Percentiles rank a stretch among this genome's conserved stretches.
These are phyloP conservation scores for Argyra leucocephala DNA, from an alignment of 2,888 invertebrate species.

Conservation along the genomic window DNA sequence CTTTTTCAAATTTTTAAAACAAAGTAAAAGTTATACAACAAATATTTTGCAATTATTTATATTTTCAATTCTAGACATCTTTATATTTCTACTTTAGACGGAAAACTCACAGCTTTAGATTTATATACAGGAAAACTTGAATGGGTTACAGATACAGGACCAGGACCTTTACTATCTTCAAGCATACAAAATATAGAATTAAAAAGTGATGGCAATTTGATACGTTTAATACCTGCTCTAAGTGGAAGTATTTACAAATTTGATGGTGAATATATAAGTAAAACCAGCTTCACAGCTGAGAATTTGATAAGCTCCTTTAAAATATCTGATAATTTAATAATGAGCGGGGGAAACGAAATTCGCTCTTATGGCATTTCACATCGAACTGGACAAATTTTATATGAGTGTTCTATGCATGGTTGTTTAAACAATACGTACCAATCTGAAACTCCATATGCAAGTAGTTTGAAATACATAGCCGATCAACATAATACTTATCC, in stretches of 20 bases:
- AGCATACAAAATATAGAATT: slow-evolving; percentile 80
- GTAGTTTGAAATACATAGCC: background rate
- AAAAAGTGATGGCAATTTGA: slow-evolving; percentile 73
- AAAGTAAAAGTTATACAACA: too few species aligned
- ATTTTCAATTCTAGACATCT: slow-evolving; percentile 50
- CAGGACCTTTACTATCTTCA: slow-evolving; percentile 71
- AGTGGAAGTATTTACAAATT: slow-evolving; percentile 86
- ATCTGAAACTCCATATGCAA: slow-evolving; percentile 23
- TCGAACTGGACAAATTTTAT: slow-evolving; percentile 58
- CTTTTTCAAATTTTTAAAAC: too few species aligned
- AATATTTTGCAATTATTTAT: background rate
- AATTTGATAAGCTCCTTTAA: slow-evolving; percentile 77
- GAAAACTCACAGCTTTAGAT: slow-evolving; percentile 72
- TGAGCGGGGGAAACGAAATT: slow-evolving; percentile 82
- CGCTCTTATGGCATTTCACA: slow-evolving; percentile 78
- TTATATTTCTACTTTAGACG: slow-evolving; percentile 85
- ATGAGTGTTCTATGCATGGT: slow-evolving; percentile 65
- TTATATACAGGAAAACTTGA: slow-evolving; percentile 55
- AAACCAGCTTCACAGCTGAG: slow-evolving; percentile 78
- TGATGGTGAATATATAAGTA: slow-evolving; percentile 78
- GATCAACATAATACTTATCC: slow-evolving; percentile 34
- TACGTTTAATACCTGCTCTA: slow-evolving; percentile 84
- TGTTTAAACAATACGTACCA: slow-evolving; percentile 60
- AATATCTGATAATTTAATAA: slow-evolving; percentile 74
- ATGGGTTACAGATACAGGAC: slow-evolving; percentile 73